Evolutionary conservation across 2,113 vertebrate species (phyloP), one percentile per base, ranked within the genome.

Genomic region (Pseudopipra pipra): DNA sequence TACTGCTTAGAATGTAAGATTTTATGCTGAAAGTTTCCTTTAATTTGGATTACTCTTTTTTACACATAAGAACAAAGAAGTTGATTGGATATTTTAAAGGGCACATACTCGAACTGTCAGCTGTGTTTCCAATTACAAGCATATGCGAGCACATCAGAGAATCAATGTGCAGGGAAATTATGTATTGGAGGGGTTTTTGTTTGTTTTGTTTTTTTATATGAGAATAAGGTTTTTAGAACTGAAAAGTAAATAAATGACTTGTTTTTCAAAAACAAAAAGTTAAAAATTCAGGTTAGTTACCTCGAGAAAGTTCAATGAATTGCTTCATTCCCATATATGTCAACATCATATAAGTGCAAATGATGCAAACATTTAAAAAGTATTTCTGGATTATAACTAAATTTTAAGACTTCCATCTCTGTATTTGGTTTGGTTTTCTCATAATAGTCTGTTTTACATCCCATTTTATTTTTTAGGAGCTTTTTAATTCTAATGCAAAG

Each of bases 121-220:
- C 74, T 95, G 44, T 87, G 91, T 92, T 97, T 93, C 59, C 74
- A 77, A 47, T 87, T 96, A 87, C 70, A 92, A n/a, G 76, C 77
- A 83, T 75, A 35, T 95, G 46, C 0, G 6, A 80, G 24, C 17
- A 8, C 37, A 83, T 23, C 71, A 93, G 52, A 83, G 59, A 87
- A 75, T 74, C 44, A 28, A 5, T 44, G 43, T 2, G 2, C 59
- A 22, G n/a, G n/a, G n/a, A n/a, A 23, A 12, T 92, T 91, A 35
- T 83, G 52, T 89, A 80, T 89, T 78, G 47, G 21, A 87, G 43
- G 25, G 8, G 49, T 37, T 82, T 56, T 56, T 68, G 84, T 82
- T 47, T 2, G 25, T 41, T 21, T 51, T 41, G 25, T 37, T 37
- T 59, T 47, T 65, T 28, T 39, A 14, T 70, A 93, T 58, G 51